These are phyloP conservation scores for Cynaeus angustus DNA, from an alignment of 2,888 invertebrate species.

Conservation along the genomic window DNA sequence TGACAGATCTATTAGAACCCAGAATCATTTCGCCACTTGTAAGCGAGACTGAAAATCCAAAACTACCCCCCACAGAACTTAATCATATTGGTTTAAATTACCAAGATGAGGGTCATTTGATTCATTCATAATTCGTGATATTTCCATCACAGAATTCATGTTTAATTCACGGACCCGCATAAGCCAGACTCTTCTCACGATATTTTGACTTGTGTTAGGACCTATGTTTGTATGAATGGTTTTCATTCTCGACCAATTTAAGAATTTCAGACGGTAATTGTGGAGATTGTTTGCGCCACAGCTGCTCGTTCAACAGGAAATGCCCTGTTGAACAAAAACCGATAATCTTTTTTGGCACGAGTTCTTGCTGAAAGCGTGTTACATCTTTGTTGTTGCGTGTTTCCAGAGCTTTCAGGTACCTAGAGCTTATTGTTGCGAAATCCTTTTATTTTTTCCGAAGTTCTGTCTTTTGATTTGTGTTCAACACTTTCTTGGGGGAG, in stretches of 20 bases:
- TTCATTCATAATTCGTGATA: conserved; percentile 57
- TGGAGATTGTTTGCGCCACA: conserved; percentile 54
- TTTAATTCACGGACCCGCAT: conserved; percentile 58
- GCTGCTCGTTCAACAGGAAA: conserved; percentile 58
- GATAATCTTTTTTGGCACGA: conserved; percentile 57
- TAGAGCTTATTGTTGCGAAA: conserved; percentile 14
- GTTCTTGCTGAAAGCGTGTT: conserved; percentile 35
- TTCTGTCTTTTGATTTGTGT: conserved; percentile 16
- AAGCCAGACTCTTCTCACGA: conserved; percentile 55
- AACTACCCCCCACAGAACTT: conserved; percentile 16
- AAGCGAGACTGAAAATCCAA: conserved; percentile 4
- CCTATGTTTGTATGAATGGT: conserved; percentile 42
- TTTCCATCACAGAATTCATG: conserved; percentile 56
- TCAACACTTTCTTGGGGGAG: conserved; percentile 3
- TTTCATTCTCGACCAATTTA: conserved; percentile 40
- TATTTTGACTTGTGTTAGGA: conserved; percentile 57
- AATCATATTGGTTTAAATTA: conserved; percentile 46
- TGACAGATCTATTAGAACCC: conserved; percentile 34
- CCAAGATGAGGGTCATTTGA: conserved; percentile 58
- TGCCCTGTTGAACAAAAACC: conserved; percentile 50
- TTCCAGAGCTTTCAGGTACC: conserved; percentile 32
- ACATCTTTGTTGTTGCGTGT: conserved; percentile 39
- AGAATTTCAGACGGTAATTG: conserved; percentile 38
- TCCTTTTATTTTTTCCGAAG: conserved; percentile 30
- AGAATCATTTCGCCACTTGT: not conserved